Conservation (phyloP, 2,797 vertebrate genomes). For the Kryptolebias ocellatus region DNA sequence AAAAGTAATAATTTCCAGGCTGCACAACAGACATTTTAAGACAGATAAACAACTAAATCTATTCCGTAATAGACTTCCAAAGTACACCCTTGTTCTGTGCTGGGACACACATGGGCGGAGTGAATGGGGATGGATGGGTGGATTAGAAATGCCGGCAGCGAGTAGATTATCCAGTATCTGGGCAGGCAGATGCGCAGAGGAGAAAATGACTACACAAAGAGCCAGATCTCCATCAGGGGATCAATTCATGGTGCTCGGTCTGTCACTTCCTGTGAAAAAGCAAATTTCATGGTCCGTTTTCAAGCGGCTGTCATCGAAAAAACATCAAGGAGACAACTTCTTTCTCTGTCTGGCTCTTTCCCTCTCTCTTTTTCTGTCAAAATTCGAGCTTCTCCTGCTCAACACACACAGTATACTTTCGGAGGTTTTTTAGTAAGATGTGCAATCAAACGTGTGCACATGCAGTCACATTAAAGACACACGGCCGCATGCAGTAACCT, state of each 20-base stretch:
- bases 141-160: conserved; percentile 79
- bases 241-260: conserved; percentile 75
- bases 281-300: conserved; percentile 82
- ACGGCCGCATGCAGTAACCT: conserved; percentile 66
- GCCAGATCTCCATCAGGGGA: conserved; percentile 84
- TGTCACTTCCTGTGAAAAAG: conserved; percentile 81
- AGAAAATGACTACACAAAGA: conserved; percentile 78
- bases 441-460: conserved; percentile 43
- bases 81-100: conserved; percentile 70
- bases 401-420: conserved; percentile 18
- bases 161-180: conserved; percentile 84
- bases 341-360: conserved; percentile 20
- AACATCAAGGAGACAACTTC: conserved; percentile 64
- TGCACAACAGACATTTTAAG: conserved; percentile 65
- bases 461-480: conserved; percentile 46
- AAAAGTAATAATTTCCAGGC: conserved; percentile 71
- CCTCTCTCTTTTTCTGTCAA: conserved; percentile 14
- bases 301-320: conserved; percentile 66
- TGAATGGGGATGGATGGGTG: conserved; percentile 76
- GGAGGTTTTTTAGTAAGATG: conserved; percentile 40
- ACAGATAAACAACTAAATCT: conserved; percentile 74
- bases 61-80: conserved; percentile 70
- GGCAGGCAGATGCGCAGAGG: conserved; percentile 80
- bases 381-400: conserved; percentile 19
- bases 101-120: conserved; percentile 71